Percentiles rank a stretch among this genome's conserved stretches.
phyloP scores from a whole-genome alignment of 2,888 invertebrate genomes.

The Xestobium rufovillosum region DNA sequence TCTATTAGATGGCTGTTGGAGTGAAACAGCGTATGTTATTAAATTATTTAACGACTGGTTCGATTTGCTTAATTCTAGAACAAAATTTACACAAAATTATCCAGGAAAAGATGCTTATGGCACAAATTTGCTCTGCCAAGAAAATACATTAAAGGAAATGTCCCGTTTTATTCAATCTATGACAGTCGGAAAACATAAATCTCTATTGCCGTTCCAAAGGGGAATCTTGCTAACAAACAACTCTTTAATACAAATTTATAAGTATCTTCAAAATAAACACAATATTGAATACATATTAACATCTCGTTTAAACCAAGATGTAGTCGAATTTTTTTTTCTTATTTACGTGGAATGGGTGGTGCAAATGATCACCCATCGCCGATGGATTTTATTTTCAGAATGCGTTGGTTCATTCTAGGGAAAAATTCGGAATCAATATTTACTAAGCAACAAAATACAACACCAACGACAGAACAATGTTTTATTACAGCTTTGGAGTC shows the following conservation, averaged over 20 bases:
- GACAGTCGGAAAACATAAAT: constrained; percentile 22
- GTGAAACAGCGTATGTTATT: constrained; percentile 13
- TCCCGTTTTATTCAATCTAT: constrained; percentile 16
- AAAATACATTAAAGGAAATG: constrained; percentile 17
- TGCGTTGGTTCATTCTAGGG: constrained; percentile 28
- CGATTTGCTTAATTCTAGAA: constrained; percentile 23
- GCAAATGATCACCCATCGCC: constrained; percentile 27
- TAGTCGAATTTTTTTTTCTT: constrained; percentile 28
- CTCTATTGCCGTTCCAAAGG: constrained; percentile 22
- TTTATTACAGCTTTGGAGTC: constrained; percentile 9
- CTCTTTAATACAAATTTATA: constrained; percentile 16
- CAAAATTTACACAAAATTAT: constrained; percentile 16
- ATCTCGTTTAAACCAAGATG: constrained; percentile 22
- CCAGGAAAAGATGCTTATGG: constrained; percentile 22
- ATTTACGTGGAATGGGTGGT: constrained; percentile 27
- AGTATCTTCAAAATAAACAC: constrained; percentile 22
- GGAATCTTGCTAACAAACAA: constrained; percentile 18
- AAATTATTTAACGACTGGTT: constrained; percentile 24
- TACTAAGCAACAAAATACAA: constrained; percentile 16
- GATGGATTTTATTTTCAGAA: constrained; percentile 22
- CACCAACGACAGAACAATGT: constrained; percentile 2
- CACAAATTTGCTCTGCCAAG: constrained; percentile 21
- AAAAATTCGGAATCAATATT: constrained; percentile 26
- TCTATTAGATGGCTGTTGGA: constrained; percentile 13
- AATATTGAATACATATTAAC: constrained; percentile 23